Evolutionary conservation across 1,140 invertebrate genomes (phyloP).

Genomic region (Chymomyza costata): DNA sequence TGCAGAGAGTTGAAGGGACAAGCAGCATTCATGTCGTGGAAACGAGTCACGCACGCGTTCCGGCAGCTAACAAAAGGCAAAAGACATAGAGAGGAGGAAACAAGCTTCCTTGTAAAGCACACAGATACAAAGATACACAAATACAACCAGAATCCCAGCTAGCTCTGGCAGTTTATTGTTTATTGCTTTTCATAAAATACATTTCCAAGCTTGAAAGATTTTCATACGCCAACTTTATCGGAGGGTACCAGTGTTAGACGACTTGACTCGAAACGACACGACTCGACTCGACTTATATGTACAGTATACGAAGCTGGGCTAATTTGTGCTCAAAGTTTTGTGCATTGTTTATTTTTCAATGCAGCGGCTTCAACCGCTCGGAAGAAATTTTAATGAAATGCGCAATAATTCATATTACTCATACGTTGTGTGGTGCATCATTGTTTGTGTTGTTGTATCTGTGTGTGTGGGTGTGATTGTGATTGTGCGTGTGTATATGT

Average conservation of each 20-base stretch:
- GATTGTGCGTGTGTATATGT: too few species aligned
- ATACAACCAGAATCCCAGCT: background rate
- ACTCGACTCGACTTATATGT: too few species aligned
- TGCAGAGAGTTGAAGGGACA: too few species aligned
- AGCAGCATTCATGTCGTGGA: too few species aligned
- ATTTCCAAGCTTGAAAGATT: constrained; percentile 47
- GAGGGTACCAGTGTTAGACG: constrained; percentile 36
- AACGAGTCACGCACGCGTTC: constrained; percentile 37
- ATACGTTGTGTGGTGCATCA: constrained; percentile 32
- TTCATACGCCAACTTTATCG: constrained; percentile 53
- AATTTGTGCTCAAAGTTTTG: constrained; percentile 52
- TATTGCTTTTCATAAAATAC: constrained; percentile 38
- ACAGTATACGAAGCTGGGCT: too few species aligned
- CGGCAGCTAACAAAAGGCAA: constrained; percentile 12
- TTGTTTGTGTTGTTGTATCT: too few species aligned
- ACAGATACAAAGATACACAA: constrained; percentile 10
- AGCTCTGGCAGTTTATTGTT: constrained; percentile 20
- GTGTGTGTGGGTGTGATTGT: too few species aligned
- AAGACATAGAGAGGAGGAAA: constrained; percentile 6
- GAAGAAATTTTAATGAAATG: constrained; percentile 56
- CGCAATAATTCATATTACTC: constrained; percentile 65
- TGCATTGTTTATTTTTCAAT: constrained; percentile 25
- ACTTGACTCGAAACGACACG: too few species aligned
- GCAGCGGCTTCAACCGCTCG: constrained; percentile 18
- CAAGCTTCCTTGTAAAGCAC: background rate